phyloP scores from a whole-genome alignment of 2,113 vertebrate genomes.

The Henicopernis longicauda region DNA sequence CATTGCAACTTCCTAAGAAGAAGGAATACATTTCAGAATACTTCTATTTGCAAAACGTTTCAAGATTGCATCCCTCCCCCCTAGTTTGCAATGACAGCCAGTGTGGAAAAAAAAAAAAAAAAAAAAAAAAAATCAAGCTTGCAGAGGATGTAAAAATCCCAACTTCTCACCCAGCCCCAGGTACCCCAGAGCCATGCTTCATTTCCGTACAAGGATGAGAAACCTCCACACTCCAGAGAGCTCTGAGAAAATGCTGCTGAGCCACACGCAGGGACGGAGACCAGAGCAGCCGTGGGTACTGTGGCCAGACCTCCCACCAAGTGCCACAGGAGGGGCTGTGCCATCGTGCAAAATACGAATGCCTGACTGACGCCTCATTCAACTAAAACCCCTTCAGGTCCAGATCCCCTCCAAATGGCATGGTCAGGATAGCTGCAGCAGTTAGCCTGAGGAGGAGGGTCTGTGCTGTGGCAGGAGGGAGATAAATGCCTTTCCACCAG shows the following conservation, averaged over 20 bases:
- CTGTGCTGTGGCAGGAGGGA: neutral
- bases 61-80: neutral
- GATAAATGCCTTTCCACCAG: neutral
- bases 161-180: neutral
- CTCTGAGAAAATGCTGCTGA: neutral
- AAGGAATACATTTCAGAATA: neutral
- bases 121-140: neutral
- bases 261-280: fast-evolving
- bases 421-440: fast-evolving
- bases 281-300: fast-evolving
- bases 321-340: neutral
- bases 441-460: neutral
- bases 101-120: fast-evolving
- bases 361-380: neutral
- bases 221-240: fast-evolving
- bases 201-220: fast-evolving
- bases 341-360: fast-evolving
- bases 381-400: fast-evolving
- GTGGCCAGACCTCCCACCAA: neutral
- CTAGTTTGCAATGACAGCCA: neutral
- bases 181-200: neutral
- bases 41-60: neutral
- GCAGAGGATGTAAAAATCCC: neutral
- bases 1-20: neutral
- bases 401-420: neutral